Base-by-base conservation (phyloP, 2,888 invertebrate genomes). In the Acrobeloides nanus region DNA sequence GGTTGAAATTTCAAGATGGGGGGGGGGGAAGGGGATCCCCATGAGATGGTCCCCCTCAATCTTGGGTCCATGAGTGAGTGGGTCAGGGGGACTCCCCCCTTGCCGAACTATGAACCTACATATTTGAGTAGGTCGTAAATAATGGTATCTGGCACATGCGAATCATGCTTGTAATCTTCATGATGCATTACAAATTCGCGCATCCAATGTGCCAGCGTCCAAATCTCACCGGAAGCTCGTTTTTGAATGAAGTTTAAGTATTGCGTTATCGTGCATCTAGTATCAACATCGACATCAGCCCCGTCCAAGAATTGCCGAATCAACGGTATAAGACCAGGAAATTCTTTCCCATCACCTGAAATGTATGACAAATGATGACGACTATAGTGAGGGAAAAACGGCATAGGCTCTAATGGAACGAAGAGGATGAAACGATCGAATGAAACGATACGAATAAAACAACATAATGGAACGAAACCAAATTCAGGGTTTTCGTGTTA, bases 221-320 rank as follows among this genome's bases (percentile, higher is more conserved):
- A 80, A 45, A 92, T 82, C 74, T 89, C 86, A 24, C 93, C 93
- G 63, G 85, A 82, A 5, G 80, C 80, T 48, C 80, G 64, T 49
- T 74, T 73, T 51, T 76, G 84, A 73, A 97, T 92, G 54, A 59
- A 61, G 31, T 85, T 87, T 57, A 97, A 81, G 79, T 97, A 97
- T 77, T 92, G 88, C 75, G 87, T 86, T 69, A 97, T 86, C 7
- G 90, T 89, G 78, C 95, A 95, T 75, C 71, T 87, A 32, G 93
- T 95, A 76, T 95, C 95, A 1, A 92, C 89, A 78, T 97, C 97
- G 40, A 93, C 87, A 75, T 97, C 93, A 83, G 93, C 88, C 51
- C 86, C 86, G 59, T 85, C 85, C 66, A 97, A 80, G 77, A 90
- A 97, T 66, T 86, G 87, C 74, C 89, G 86, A 54, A 97, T 89